Conservation (phyloP, 2,797 vertebrate species). For the Lindbergichthys nudifrons region DNA sequence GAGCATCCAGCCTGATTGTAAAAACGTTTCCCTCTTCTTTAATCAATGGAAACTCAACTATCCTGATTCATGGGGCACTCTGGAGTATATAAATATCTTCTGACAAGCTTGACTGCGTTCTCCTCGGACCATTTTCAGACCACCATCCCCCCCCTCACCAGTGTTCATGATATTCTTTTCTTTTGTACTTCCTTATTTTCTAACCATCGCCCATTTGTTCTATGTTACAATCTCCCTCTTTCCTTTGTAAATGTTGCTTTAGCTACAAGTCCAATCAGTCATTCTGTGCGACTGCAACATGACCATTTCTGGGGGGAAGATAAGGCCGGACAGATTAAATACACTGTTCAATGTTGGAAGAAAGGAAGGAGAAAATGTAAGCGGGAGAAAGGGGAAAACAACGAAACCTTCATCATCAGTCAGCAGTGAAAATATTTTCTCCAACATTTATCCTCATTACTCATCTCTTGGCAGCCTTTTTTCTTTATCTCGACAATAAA, state of each 20-base stretch:
- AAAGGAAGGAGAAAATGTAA: slow-evolving; percentile 38
- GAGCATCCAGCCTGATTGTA: slow-evolving; percentile 80
- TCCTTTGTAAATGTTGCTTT: slow-evolving; percentile 53
- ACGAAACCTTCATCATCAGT: slow-evolving; percentile 67
- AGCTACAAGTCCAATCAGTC: slow-evolving; percentile 68
- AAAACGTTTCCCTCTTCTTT: slow-evolving; percentile 83
- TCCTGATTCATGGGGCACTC: slow-evolving; percentile 79
- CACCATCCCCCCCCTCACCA: slow-evolving; percentile 6
- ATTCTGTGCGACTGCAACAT: slow-evolving; percentile 64
- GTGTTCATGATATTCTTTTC: slow-evolving; percentile 38
- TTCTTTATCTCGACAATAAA: slow-evolving; percentile 50
- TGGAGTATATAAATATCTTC: slow-evolving; percentile 83
- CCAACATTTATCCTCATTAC: slow-evolving; percentile 72
- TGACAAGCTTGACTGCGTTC: slow-evolving; percentile 75
- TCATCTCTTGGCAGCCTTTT: slow-evolving; percentile 51
- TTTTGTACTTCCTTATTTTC: slow-evolving; percentile 37
- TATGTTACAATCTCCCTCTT: slow-evolving; percentile 22
- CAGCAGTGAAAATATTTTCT: slow-evolving; percentile 60
- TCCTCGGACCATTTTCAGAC: slow-evolving; percentile 27
- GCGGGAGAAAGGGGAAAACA: slow-evolving; percentile 32
- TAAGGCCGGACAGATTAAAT: slow-evolving; percentile 62
- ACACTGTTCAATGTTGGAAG: slow-evolving; percentile 39
- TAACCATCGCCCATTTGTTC: slow-evolving; percentile 30
- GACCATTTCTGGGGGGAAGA: slow-evolving; percentile 62
- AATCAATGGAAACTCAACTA: slow-evolving; percentile 83